Evolutionary conservation across 2,797 vertebrate genomes (phyloP), one percentile per base, ranked within the genome.

Genomic region (Cossypha heuglini): DNA sequence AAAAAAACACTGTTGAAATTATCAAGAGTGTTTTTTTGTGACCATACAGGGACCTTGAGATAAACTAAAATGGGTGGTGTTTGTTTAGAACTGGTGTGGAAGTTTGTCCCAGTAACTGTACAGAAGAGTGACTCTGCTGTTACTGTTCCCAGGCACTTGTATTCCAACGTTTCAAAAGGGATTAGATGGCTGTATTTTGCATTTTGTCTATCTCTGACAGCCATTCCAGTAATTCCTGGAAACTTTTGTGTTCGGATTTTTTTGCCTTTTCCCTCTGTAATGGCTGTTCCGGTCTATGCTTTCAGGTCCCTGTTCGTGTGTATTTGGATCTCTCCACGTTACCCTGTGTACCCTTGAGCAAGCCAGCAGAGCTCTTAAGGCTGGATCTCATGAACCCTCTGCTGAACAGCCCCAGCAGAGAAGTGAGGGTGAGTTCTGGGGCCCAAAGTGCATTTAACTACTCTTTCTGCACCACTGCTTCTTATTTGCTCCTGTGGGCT

Each of bases 261-360:
- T 49, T 14, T 29, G 14, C n/a, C 13, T 64, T 81, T 45, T 72
- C 20, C 5, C 33, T 71, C 59, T 17, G 21, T 18, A 75, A 24
- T 31, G 38, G 57, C 29, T 88, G 1, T 18, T 57, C 3, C 31
- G 40, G 21, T 88, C 5, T 82, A 0, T 80, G 6, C 86, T 87
- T 74, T 10, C 48, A 99, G 99, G 99, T 99, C 11, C 99, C 99
- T 8, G 98, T 99, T n/a, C 99, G 99, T 48, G 98, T 99, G 45
- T 99, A 99, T 97, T 94, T 99, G 98, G 99, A 99, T 97, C 98
- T 99, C 10, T 98, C 99, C 46, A 99, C 99, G 0, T 97, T 99
- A 94, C 98, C 98, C 6, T 99, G 98, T 93, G 71, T 95, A 43
- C 98, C 98, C 91, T 97, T 99, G 97, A 99, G 99, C 92, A 97